Conservation (phyloP, 1,140 invertebrate species). For the Drosophila watanabei region DNA sequence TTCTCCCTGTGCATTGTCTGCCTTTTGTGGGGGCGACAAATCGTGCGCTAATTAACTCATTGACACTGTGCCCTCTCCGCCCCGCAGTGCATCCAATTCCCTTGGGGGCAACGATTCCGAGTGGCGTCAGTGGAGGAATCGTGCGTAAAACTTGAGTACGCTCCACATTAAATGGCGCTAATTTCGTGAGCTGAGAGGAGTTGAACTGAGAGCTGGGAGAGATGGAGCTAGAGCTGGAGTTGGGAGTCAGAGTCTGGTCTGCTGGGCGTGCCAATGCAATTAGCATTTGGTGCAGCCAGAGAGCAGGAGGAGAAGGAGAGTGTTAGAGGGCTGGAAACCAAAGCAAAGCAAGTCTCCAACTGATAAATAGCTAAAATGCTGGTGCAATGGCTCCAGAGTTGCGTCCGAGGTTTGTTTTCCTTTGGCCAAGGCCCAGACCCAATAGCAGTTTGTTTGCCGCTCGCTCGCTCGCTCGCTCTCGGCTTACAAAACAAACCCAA, state of each 20-base stretch:
- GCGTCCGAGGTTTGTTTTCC: conserved; percentile 68
- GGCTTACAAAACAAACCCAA: conserved; percentile 81
- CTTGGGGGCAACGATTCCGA: conserved; percentile 30
- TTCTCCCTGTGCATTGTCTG: conserved; percentile 6
- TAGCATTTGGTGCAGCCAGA: conserved; percentile 58
- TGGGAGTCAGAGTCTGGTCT: conserved; percentile 17
- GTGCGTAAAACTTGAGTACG: conserved; percentile 81
- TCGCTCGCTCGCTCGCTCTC: conserved; percentile 43
- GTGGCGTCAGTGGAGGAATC: conserved; percentile 78
- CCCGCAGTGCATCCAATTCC: conserved; percentile 13
- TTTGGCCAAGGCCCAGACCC: conserved; percentile 65
- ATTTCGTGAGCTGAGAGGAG: conserved; percentile 63
- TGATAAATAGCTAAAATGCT: conserved; percentile 44
- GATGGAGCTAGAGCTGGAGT: conserved; percentile 7
- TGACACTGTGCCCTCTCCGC: conserved; percentile 72
- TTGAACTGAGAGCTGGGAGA: not conserved
- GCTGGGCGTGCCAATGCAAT: conserved; percentile 78
- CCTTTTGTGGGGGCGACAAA: conserved; percentile 61
- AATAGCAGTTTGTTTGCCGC: conserved; percentile 73
- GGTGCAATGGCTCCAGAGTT: conserved; percentile 51
- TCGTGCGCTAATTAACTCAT: conserved; percentile 84
- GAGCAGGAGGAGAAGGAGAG: conserved; percentile 12
- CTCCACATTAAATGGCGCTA: conserved; percentile 84
- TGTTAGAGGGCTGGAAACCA: conserved; percentile 3
- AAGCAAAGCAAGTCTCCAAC: no score